Base-by-base conservation (phyloP, 2,113 vertebrate species). In the Arenaria interpres region DNA sequence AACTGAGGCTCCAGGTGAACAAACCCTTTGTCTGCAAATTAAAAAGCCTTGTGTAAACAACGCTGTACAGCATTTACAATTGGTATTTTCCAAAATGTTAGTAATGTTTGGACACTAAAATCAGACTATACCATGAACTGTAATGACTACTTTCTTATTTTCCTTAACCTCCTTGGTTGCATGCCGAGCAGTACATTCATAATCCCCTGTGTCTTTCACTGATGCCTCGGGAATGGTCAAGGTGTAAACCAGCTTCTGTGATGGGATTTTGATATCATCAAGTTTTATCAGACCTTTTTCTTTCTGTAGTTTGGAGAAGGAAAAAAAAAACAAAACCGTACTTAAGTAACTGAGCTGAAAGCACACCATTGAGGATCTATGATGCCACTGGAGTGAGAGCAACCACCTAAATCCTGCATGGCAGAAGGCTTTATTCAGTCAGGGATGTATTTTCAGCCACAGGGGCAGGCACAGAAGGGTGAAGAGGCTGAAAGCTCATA, bases 171-270 rank as follows among this genome's bases (percentile, higher is more conserved):
- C 98, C 91, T 95, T 99, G 37, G 98, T 98, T 64, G 99, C 98
- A 77, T 99, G 99, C 8, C 98, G 98, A 93, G 99, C 99, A 60
- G 98, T 98, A 87, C 99, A 99, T 35, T 99, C 98, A 28, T 99
- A 99, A 88, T 99, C 98, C 54, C 99, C 99, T 9, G 99, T 99
- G 98, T 99, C 99, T 93, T 99, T 99, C 92, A 98, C 95, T 4
- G 99, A 98, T 72, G 99, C 99, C 66, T 99, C 97, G 4, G 98
- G 97, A 95, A 99, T 98, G 4, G 97, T 99, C 97, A 99, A 92
- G 4, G 98, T 99, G 96, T 99, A 99, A 88, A 98, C 95, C 97
- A 98, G 56, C 79, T 98, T 98, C 92, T 98, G 97, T 7, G 78
- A 86, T 14, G 98, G 98, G 50, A 97, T 87, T 90, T 98, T 98